These are phyloP conservation scores for Thecocarcelia acutangulata DNA, from an alignment of 2,888 invertebrate genomes.

Conservation along the genomic window DNA sequence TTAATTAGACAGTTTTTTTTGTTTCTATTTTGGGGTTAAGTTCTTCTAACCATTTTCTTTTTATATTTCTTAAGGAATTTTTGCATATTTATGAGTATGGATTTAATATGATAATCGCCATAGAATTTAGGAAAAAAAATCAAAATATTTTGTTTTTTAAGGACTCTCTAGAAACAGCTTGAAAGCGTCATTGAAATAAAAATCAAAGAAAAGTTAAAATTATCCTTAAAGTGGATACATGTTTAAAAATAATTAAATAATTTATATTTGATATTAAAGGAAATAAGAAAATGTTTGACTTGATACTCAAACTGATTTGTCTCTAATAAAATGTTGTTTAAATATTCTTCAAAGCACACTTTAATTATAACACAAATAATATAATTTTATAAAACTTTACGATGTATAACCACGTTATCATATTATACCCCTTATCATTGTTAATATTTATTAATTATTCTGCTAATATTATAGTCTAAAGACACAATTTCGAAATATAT, in stretches of 20 bases:
- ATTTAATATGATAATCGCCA: slow-evolving; percentile 73
- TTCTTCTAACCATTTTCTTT: slow-evolving; percentile 47
- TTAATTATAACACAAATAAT: too few species aligned
- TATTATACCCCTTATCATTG: too few species aligned
- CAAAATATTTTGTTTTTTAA: slow-evolving; percentile 15
- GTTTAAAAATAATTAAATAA: neutral
- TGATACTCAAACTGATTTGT: too few species aligned
- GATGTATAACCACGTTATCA: too few species aligned
- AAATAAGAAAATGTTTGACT: too few species aligned
- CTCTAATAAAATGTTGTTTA: too few species aligned
- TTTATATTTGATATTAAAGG: too few species aligned
- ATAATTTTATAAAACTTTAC: too few species aligned
- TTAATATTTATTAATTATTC: too few species aligned
- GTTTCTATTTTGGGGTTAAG: slow-evolving; percentile 71
- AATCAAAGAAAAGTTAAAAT: slow-evolving; percentile 16
- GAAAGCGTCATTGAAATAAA: slow-evolving; percentile 5
- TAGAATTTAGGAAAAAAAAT: slow-evolving; percentile 4
- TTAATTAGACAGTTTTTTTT: slow-evolving; percentile 63
- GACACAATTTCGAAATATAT: too few species aligned
- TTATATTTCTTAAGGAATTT: neutral
- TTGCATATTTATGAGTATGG: slow-evolving; percentile 79
- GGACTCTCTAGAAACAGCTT: slow-evolving; percentile 21
- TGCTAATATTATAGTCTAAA: too few species aligned
- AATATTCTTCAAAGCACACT: neutral
- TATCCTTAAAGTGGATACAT: neutral